phyloP scores from a whole-genome alignment of 2,113 vertebrate genomes.

The Spermophilus dauricus region DNA sequence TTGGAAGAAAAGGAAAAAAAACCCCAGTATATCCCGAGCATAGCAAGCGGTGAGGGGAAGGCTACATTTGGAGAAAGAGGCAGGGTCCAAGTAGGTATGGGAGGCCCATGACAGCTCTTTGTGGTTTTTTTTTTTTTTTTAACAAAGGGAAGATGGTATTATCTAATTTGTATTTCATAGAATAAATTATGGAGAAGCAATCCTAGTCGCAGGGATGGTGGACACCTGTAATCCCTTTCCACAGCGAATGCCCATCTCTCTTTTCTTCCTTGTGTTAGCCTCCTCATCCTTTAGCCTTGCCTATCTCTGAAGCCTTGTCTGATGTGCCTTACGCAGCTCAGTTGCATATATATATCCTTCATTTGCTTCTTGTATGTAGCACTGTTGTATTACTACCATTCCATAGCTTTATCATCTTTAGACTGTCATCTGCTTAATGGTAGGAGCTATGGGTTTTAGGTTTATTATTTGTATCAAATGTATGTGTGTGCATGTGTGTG shows the following conservation, averaged over 20 bases:
- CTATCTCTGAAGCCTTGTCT: background rate
- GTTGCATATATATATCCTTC: too few relatives aligned
- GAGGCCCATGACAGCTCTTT: background rate
- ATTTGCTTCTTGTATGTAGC: background rate
- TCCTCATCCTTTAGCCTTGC: background rate
- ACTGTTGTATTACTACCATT: background rate
- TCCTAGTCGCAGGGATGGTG: background rate
- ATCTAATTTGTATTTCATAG: slow-evolving; percentile 28
- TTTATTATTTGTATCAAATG: background rate
- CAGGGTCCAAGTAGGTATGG: background rate
- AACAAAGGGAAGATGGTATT: background rate
- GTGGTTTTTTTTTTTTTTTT: background rate
- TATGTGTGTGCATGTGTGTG: background rate
- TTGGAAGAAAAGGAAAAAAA: background rate
- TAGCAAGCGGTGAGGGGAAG: too few relatives aligned
- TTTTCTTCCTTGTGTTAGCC: background rate
- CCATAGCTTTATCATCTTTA: background rate
- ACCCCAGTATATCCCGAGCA: background rate
- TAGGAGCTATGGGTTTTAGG: background rate
- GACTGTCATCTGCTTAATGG: background rate
- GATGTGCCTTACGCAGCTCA: too few relatives aligned
- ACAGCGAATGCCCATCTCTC: background rate
- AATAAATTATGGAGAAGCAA: background rate
- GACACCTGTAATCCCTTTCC: background rate
- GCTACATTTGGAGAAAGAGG: background rate